Percentiles rank a stretch among this genome's conserved stretches.
phyloP scores from a whole-genome alignment of 2,797 vertebrate genomes.

The Adrianichthys oophorus region DNA sequence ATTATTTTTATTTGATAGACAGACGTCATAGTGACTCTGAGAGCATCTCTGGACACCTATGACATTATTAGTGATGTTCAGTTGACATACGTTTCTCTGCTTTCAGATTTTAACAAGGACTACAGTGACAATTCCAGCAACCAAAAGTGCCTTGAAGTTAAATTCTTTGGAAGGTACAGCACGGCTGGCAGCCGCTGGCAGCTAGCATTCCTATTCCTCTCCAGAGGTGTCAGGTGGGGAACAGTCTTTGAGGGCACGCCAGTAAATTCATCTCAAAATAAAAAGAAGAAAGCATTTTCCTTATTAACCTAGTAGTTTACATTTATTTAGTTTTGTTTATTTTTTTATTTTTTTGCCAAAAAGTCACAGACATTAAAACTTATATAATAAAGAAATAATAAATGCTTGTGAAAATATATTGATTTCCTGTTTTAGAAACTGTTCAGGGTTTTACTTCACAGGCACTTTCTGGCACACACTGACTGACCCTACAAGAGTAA shows the following conservation, averaged over 20 bases:
- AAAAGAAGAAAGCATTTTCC: slow-evolving; percentile 1
- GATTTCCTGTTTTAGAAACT: too few relatives aligned
- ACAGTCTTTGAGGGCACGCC: background rate
- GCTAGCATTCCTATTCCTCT: slow-evolving; percentile 21
- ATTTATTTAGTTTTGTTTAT: background rate
- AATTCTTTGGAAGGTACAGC: slow-evolving; percentile 4
- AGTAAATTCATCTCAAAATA: slow-evolving; percentile 4
- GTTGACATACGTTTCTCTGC: background rate
- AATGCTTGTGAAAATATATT: too few relatives aligned
- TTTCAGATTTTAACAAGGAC: slow-evolving; percentile 2
- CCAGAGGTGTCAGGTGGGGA: slow-evolving; percentile 2
- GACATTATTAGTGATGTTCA: background rate
- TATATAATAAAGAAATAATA: too few relatives aligned
- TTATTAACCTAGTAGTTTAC: background rate
- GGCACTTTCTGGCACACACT: background rate
- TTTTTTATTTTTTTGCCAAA: background rate
- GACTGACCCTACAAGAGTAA: slow-evolving; percentile 63
- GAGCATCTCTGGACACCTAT: too few relatives aligned
- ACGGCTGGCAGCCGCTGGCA: background rate
- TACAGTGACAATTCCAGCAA: background rate
- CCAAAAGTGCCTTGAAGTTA: slow-evolving; percentile 2
- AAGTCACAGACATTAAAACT: background rate
- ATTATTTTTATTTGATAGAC: too few relatives aligned
- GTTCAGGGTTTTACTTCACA: too few relatives aligned
- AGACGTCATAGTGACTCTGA: too few relatives aligned